Evolutionary conservation across 2,797 vertebrate genomes (phyloP).

Genomic region (Pseudocheirus occidentalis): DNA sequence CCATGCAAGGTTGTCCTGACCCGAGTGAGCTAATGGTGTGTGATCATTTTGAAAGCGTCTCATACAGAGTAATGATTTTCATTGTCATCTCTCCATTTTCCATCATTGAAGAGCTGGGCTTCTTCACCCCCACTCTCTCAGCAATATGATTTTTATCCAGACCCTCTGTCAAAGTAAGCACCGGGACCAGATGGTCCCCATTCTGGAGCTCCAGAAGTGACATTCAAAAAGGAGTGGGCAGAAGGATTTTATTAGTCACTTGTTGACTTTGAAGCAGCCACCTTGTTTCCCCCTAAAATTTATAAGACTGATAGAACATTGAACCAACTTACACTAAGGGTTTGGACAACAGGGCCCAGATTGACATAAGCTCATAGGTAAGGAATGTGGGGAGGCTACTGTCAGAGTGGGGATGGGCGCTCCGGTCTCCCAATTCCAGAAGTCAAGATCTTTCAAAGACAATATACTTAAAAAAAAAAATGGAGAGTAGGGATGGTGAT

Average conservation of each 20-base stretch:
- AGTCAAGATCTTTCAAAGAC: slow-evolving; percentile 34
- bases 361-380: slow-evolving; percentile 58
- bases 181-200: slow-evolving; percentile 66
- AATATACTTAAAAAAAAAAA: slow-evolving; percentile 26
- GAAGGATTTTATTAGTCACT: slow-evolving; percentile 74
- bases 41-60: not conserved
- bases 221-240: slow-evolving; percentile 72
- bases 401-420: slow-evolving; percentile 28
- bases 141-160: slow-evolving; percentile 64
- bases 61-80: not conserved
- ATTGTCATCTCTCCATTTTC: not conserved
- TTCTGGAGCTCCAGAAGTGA: slow-evolving; percentile 67
- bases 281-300: slow-evolving; percentile 63
- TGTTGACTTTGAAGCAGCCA: slow-evolving; percentile 66
- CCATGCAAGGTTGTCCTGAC: not conserved
- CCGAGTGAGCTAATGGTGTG: not conserved
- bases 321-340: slow-evolving; percentile 49
- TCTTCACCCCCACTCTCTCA: slow-evolving; percentile 16
- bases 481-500: slow-evolving; percentile 39
- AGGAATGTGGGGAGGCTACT: slow-evolving; percentile 55
- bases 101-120: not conserved
- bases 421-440: slow-evolving; percentile 16
- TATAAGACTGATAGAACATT: slow-evolving; percentile 73
- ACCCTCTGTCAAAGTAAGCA: slow-evolving; percentile 62
- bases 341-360: slow-evolving; percentile 51